Conservation (phyloP, 2,113 vertebrate genomes). For the Lontra canadensis region DNA sequence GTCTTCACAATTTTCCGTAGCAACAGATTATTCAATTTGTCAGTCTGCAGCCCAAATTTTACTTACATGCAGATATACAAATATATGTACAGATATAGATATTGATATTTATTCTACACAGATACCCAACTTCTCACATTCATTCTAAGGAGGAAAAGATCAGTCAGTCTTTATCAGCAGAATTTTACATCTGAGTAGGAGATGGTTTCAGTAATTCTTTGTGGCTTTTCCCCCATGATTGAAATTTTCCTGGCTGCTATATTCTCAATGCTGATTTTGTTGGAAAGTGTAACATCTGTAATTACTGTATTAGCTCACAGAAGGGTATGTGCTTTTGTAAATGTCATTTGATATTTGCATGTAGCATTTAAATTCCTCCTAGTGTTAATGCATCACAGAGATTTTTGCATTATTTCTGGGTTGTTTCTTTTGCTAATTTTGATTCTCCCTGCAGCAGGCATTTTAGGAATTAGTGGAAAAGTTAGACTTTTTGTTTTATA, state of each 20-base stretch:
- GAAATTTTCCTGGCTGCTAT: slow-evolving; percentile 47
- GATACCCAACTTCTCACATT: neutral
- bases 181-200: neutral
- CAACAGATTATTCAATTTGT: neutral
- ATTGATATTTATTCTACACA: neutral
- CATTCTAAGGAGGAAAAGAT: slow-evolving; percentile 7
- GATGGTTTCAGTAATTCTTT: slow-evolving; percentile 38
- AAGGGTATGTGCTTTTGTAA: slow-evolving; percentile 72
- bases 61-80: neutral
- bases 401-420: slow-evolving; percentile 49
- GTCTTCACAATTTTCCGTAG: neutral
- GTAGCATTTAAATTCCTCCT: slow-evolving; percentile 47
- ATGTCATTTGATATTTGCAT: slow-evolving; percentile 69
- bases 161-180: neutral
- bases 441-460: neutral
- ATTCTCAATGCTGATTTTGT: slow-evolving; percentile 62
- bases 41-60: neutral
- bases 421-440: slow-evolving; percentile 66
- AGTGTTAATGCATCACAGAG: slow-evolving; percentile 40
- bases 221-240: neutral
- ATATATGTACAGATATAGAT: neutral
- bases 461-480: slow-evolving; percentile 55
- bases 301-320: slow-evolving; percentile 64
- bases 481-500: slow-evolving; percentile 45
- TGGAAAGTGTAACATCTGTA: slow-evolving; percentile 57